A percentile compares a stretch with the other conserved stretches of the same genome.
Conservation (phyloP, 1,140 invertebrate genomes). For the Drosophila cardini region DNA sequence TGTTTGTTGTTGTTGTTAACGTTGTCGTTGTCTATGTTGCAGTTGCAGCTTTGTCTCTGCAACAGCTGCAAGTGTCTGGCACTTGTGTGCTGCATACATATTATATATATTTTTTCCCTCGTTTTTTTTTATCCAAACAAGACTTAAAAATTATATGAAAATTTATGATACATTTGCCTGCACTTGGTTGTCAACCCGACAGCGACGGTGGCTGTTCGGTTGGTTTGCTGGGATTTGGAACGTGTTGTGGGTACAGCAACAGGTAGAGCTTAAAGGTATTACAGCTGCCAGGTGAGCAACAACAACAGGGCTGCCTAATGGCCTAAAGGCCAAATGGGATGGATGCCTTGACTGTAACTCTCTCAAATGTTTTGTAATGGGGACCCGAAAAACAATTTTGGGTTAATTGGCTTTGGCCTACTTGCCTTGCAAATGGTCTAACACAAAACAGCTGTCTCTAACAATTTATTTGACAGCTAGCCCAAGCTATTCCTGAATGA, state of each 20-base stretch:
- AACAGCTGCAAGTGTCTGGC: slow-evolving; percentile 79
- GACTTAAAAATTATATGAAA: slow-evolving; percentile 81
- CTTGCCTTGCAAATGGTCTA: slow-evolving; percentile 19
- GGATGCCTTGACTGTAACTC: slow-evolving; percentile 22
- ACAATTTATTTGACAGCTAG: slow-evolving; percentile 30
- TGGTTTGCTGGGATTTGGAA: slow-evolving; percentile 34
- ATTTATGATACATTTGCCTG: slow-evolving; percentile 82
- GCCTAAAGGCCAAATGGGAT: slow-evolving; percentile 42
- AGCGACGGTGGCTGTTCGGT: slow-evolving; percentile 40
- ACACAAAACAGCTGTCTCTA: slow-evolving; percentile 30
- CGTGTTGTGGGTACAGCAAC: slow-evolving; percentile 9
- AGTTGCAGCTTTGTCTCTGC: slow-evolving; percentile 44
- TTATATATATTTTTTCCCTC: slow-evolving; percentile 48
- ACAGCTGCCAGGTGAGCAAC: slow-evolving; percentile 46
- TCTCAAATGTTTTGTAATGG: slow-evolving; percentile 14
- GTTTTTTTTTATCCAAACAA: slow-evolving; percentile 51
- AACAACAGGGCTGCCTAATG: slow-evolving; percentile 37
- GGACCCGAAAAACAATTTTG: slow-evolving; percentile 39
- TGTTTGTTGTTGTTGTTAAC: slow-evolving; percentile 55
- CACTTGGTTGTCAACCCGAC: slow-evolving; percentile 75
- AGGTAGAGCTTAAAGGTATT: slow-evolving; percentile 13
- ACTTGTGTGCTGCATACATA: slow-evolving; percentile 61
- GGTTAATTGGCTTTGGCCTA: slow-evolving; percentile 54
- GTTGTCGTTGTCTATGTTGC: slow-evolving; percentile 46
- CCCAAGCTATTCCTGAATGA: slow-evolving; percentile 16